These are phyloP conservation scores for Sialia sialis DNA, from an alignment of 2,113 vertebrate species.

Conservation along the genomic window DNA sequence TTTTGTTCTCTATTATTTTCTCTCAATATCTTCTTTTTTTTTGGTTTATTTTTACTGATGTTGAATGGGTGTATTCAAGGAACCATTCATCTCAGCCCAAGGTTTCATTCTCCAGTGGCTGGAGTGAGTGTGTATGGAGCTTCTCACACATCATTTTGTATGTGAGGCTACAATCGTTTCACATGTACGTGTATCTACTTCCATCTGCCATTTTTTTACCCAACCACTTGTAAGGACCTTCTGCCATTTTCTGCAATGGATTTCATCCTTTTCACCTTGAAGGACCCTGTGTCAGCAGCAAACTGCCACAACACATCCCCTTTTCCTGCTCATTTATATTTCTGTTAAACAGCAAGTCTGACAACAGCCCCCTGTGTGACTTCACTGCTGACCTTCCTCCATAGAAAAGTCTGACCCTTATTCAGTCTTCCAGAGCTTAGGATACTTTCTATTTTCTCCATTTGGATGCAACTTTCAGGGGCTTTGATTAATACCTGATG, in stretches of 20 bases:
- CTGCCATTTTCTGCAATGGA: not conserved
- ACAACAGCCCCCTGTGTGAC: not conserved
- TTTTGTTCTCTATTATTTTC: not conserved
- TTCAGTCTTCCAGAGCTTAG: not conserved
- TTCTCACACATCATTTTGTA: not conserved
- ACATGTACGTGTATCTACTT: rapidly evolving
- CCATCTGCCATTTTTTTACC: not conserved
- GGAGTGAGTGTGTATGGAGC: not conserved
- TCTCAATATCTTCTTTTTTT: not conserved
- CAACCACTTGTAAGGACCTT: not conserved
- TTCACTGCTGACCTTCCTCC: not conserved
- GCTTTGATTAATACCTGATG: not conserved
- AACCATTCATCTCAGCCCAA: not conserved
- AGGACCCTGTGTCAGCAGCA: not conserved
- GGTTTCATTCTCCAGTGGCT: not conserved
- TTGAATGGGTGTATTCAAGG: not conserved
- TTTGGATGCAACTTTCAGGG: rapidly evolving
- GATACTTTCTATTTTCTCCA: not conserved
- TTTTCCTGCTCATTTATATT: not conserved
- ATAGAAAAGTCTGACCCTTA: not conserved
- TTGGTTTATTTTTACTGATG: not conserved
- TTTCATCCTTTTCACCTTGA: not conserved
- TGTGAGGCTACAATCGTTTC: not conserved
- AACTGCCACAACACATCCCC: not conserved
- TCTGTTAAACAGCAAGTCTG: not conserved